Evolutionary conservation across 2,888 invertebrate genomes (phyloP), one percentile per base, ranked within the genome.

Genomic region (Dastarcus helophoroides): DNA sequence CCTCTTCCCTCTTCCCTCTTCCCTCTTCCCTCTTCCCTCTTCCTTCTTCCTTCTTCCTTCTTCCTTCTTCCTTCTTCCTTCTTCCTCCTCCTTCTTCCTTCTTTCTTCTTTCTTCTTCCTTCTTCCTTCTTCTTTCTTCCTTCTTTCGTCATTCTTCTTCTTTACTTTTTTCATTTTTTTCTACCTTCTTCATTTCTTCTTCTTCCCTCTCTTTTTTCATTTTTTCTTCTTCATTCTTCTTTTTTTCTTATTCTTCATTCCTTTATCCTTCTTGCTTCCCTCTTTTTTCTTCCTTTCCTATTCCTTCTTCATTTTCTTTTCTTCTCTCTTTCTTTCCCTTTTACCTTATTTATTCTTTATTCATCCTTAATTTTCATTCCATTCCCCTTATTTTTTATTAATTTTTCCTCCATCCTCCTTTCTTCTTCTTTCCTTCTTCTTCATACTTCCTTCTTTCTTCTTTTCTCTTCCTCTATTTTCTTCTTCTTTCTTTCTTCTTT

Each of bases 401-500:
- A 17, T 24, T 22, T 26, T 31, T 31, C 23, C 33, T 36, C 29
- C 32, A 28, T 30, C 28, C 10, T 16, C 19, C 9, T 13, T 22
- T 5, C 26, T 26, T 12, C 14, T 28, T 16, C 13, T 24, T 24
- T 10, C 19, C 9, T 15, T 50, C 53, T n/a, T n/a, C n/a, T n/a
- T n/a, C n/a, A n/a, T n/a, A n/a, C n/a, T n/a, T n/a, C n/a, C n/a
- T n/a, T n/a, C 52, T 50, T 53, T 6, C 49, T 51, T 4, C 50
- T 43, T 39, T 61, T 62, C 38, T 52, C 43, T 11, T 63, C 64
- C 32, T 56, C 60, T 15, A 55, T 36, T 2, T 64, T 64, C 35
- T 65, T 63, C 33, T 56, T 55, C 2, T 65, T 64, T 14, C 65
- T 56, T 11, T 62, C 47, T 9, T 54, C 59, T 1, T 54, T 50